A percentile compares a stretch with the other conserved stretches of the same genome.
Conservation (phyloP, 1,140 invertebrate species). For the Trichonephila clavipes region DNA sequence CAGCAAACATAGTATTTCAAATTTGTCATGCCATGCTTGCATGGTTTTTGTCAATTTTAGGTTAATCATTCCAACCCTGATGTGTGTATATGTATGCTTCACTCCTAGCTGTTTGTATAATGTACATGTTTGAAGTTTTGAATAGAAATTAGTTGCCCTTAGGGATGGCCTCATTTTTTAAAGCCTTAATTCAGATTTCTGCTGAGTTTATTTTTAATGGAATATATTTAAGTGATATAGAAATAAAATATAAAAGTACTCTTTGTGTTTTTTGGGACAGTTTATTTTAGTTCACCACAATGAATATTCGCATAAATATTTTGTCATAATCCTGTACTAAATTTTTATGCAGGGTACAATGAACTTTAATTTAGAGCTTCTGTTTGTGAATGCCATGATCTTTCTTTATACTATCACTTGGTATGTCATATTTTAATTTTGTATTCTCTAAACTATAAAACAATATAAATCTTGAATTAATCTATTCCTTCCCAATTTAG, state of each 20-base stretch:
- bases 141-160: slow-evolving; percentile 60
- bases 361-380: slow-evolving; percentile 20
- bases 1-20: slow-evolving; percentile 64
- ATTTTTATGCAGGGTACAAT: not conserved
- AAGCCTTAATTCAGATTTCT: not conserved
- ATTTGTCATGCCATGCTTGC: slow-evolving; percentile 35
- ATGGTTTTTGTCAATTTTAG: slow-evolving; percentile 68
- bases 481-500: not conserved
- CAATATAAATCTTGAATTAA: not conserved
- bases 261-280: not conserved
- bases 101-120: slow-evolving; percentile 71
- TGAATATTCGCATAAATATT: not conserved
- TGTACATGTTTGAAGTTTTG: slow-evolving; percentile 51
- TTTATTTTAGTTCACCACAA: not conserved
- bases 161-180: slow-evolving; percentile 24
- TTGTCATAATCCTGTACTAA: not conserved
- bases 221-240: not conserved
- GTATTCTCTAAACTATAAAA: slow-evolving; percentile 12
- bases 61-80: slow-evolving; percentile 73
- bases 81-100: slow-evolving; percentile 74
- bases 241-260: not conserved
- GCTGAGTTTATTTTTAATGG: slow-evolving; percentile 26
- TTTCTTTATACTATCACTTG: not conserved
- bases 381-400: not conserved
- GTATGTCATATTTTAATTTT: not conserved